Evolutionary conservation across 2,888 invertebrate species (phyloP), one percentile per base, ranked within the genome.

Genomic region (Oscheius sp.): DNA sequence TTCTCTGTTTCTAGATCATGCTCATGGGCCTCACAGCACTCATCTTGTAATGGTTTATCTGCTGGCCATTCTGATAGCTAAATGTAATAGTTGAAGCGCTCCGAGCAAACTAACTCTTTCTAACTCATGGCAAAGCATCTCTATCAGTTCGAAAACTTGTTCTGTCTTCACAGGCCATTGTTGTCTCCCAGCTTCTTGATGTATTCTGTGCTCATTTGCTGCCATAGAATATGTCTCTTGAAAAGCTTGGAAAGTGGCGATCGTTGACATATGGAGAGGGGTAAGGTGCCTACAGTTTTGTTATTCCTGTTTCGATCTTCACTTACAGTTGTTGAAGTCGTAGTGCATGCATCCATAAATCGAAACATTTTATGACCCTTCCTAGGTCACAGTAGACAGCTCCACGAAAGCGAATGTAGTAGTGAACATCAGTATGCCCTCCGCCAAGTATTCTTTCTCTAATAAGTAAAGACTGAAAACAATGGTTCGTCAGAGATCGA

Each of bases 271-370:
- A 86, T 93, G 94, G 59, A 96, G 90, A 22, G 95, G 93, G 80
- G 94, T 94, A 77, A 95, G 89, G 89, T 94, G 61, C 30, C 78
- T 78, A 36, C 20, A 75, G 67, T n/a, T 93, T 73, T 91, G 20
- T 3, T 41, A 17, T 36, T 36, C 36, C 14, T 8, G 36, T 8
- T 36, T 6, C n/a, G n/a, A n/a, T n/a, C n/a, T n/a, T n/a, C n/a
- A n/a, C n/a, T n/a, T 49, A 79, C 74, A 57, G 54, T 59, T 80
- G 80, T 57, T 82, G 80, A 32, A 82, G 59, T 38, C 75, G 70
- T 45, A 96, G 89, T 30, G 95, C 95, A 88, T 96, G 95, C 88
- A 94, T 93, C 96, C 96, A 96, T 74, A 96, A 90, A 83, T 92
- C 92, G 75, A 95, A 93, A 88, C 95, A 96, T 17, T 89, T 64